Base-by-base conservation (phyloP, 2,888 invertebrate genomes). In the Dryobotodes eremita region DNA sequence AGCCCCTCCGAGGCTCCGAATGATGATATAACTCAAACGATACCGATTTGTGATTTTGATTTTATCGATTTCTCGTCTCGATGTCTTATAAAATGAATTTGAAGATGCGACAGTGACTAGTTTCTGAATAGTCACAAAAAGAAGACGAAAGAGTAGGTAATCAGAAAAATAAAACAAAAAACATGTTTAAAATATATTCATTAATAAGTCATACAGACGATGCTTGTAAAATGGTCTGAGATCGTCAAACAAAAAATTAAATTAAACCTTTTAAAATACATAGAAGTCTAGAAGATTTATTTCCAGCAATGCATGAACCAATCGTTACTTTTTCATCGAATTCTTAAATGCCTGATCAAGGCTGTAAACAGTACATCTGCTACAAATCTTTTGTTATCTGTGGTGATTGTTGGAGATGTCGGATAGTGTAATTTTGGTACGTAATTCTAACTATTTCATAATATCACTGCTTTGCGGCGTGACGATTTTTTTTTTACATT, bases 401-500 rank as follows among this genome's bases (percentile, higher is more conserved):
- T 46, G 46, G 46, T 46, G 46, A 1, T 46, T 46, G 46, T 46
- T 46, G 46, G 46, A 46, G 10, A 10, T 46, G 6, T 46, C 46
- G 46, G 10, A 0, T 46, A 46, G 6, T 46, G 10, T 46, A 46
- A 10, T 46, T 46, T 46, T 46, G 10, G 8, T 46, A 46, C 46
- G 46, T 10, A 42, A 61, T 5, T 46, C 26, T 36, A 48, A 50
- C 17, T 55, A 46, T 26, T 65, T 42, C 8, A n/a, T 17, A 26
- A 26, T 10, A 81, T 62, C 42, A 77, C 57, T n/a, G 15, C 13
- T 23, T 62, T 50, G 20, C 13, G 4, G 17, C n/a, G 17, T 53
- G 36, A 57, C 6, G 1, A 50, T 0, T 50, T 61, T 83, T 80
- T 79, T 79, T 80, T 77, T 64, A 50, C 55, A 62, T 80, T 80